Percentiles rank a stretch among this genome's conserved stretches.
Conservation (phyloP, 2,888 invertebrate genomes). For the Acrocyrtus sp. region DNA sequence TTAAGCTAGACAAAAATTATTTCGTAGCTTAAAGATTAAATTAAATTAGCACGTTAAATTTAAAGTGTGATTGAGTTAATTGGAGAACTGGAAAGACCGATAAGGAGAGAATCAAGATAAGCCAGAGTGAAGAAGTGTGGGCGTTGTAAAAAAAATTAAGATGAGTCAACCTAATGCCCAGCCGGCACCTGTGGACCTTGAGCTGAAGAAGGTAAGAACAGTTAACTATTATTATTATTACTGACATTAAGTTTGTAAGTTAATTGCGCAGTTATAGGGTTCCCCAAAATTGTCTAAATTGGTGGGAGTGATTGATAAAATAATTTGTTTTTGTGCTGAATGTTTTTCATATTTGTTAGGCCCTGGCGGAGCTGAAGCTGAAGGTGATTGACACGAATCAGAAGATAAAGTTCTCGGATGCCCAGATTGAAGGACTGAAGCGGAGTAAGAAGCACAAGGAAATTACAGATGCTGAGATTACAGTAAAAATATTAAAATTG, state of each 20-base stretch:
- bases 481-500: slow-evolving; percentile 64
- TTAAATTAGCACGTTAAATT: no score
- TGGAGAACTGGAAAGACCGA: no score
- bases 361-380: slow-evolving; percentile 82
- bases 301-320: background rate
- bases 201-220: slow-evolving; percentile 56
- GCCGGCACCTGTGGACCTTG: slow-evolving; percentile 54
- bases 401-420: slow-evolving; percentile 81
- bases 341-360: slow-evolving; percentile 69
- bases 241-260: background rate
- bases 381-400: slow-evolving; percentile 84
- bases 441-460: slow-evolving; percentile 77
- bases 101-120: no score
- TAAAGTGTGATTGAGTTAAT: no score
- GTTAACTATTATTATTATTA: background rate
- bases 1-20: no score
- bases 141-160: no score
- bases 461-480: slow-evolving; percentile 75
- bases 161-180: slow-evolving; percentile 31
- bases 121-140: no score
- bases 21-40: no score
- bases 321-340: background rate
- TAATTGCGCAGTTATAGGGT: background rate
- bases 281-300: background rate
- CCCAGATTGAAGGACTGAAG: slow-evolving; percentile 78